These are phyloP conservation scores for Hephaestus fuliginosus DNA, from an alignment of 2,797 vertebrate species.

Conservation along the genomic window DNA sequence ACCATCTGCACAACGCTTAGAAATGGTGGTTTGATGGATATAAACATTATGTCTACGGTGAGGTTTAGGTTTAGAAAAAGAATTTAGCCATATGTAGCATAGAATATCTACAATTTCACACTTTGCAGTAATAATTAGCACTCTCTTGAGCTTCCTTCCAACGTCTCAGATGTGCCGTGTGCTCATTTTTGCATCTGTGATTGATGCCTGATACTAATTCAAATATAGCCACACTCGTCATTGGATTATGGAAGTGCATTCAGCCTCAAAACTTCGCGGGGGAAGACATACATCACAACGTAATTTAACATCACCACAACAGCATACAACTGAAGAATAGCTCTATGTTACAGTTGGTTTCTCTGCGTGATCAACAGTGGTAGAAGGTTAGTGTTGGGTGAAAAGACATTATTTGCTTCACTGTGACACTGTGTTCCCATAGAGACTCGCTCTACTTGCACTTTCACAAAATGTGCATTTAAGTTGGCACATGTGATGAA, in stretches of 20 bases:
- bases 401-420: slow-evolving; percentile 1
- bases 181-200: slow-evolving; percentile 12
- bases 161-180: neutral
- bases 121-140: neutral
- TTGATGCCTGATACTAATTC: neutral
- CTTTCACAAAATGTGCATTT: neutral
- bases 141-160: neutral
- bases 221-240: slow-evolving; percentile 7
- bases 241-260: neutral
- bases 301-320: neutral
- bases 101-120: neutral
- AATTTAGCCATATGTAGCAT: no score
- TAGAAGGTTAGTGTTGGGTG: slow-evolving; percentile 1
- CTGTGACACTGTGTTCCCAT: slow-evolving; percentile 2
- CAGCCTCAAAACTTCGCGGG: neutral
- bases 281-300: slow-evolving; percentile 8
- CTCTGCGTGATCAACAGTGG: neutral
- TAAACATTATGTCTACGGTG: neutral
- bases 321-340: neutral
- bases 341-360: neutral
- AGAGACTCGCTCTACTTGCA: slow-evolving; percentile 1
- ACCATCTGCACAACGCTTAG: neutral
- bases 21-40: neutral
- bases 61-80: neutral
- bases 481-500: neutral